Evolutionary conservation across 2,797 vertebrate species (phyloP).

Genomic region (Erethizon dorsatum): DNA sequence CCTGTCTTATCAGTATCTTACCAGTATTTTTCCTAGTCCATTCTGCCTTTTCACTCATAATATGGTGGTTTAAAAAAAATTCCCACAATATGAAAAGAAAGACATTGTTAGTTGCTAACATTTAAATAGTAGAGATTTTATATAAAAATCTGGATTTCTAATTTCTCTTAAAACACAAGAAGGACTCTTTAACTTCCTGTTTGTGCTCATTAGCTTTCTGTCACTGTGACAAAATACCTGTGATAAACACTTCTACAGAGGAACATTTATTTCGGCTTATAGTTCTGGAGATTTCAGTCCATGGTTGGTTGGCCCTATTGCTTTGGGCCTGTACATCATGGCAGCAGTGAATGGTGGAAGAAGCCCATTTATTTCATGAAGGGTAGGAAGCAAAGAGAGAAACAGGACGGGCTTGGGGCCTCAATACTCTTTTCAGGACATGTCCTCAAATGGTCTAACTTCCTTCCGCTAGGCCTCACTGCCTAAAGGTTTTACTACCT

Average conservation of each 20-base stretch:
- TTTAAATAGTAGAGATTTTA: conserved; percentile 21
- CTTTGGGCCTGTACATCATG: neutral
- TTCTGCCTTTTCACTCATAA: neutral
- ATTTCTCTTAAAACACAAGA: conserved; percentile 17
- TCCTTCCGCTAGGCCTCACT: neutral
- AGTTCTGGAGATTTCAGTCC: neutral
- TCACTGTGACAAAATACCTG: neutral
- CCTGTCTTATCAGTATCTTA: neutral
- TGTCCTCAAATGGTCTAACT: neutral
- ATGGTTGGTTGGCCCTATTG: neutral
- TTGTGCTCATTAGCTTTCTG: neutral
- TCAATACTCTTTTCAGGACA: neutral
- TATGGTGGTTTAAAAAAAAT: neutral
- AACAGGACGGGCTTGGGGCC: neutral
- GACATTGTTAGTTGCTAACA: neutral
- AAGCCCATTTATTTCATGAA: neutral
- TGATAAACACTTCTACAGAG: neutral
- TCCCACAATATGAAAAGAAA: neutral
- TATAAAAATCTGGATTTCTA: neutral
- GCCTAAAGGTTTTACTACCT: neutral
- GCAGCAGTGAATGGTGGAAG: neutral
- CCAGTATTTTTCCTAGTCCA: neutral
- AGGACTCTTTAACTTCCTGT: neutral
- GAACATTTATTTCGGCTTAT: neutral
- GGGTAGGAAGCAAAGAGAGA: neutral